Percentiles rank a stretch among this genome's conserved stretches.
These are phyloP conservation scores for Eristalis arbustorum DNA, from an alignment of 2,888 invertebrate species.

Conservation along the genomic window DNA sequence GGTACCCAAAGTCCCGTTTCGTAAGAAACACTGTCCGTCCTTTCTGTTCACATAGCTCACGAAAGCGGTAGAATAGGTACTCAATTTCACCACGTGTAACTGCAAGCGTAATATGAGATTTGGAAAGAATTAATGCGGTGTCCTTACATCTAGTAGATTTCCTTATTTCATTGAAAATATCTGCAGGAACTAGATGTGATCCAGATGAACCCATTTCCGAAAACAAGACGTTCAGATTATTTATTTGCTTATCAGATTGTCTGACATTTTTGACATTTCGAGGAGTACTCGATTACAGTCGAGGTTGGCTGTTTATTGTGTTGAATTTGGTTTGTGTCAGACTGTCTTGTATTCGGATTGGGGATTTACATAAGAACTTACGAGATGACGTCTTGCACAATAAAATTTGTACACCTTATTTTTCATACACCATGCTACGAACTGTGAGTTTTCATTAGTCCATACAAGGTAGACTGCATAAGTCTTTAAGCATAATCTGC, in stretches of 20 bases:
- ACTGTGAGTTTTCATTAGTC: no score
- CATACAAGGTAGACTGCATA: no score
- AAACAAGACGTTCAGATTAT: no score
- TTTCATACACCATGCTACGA: no score
- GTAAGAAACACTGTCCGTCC: not conserved
- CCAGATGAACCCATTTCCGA: not conserved
- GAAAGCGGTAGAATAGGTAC: not conserved
- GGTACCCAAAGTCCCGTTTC: not conserved
- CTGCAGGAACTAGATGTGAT: not conserved
- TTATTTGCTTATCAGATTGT: no score
- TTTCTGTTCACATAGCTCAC: not conserved
- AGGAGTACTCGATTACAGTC: not conserved
- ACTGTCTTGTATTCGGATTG: not conserved
- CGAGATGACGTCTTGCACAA: no score
- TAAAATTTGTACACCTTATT: no score
- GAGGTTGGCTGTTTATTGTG: no score
- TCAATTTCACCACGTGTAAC: not conserved
- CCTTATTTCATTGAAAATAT: not conserved
- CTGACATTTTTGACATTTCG: not conserved
- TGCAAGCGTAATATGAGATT: not conserved
- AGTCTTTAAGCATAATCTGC: no score
- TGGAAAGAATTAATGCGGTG: not conserved
- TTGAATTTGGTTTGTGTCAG: no score
- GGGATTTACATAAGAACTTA: no score
- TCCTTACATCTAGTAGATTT: not conserved